These are phyloP conservation scores for Corythoichthys haematopterus DNA, from an alignment of 2,113 vertebrate genomes.

Conservation along the genomic window DNA sequence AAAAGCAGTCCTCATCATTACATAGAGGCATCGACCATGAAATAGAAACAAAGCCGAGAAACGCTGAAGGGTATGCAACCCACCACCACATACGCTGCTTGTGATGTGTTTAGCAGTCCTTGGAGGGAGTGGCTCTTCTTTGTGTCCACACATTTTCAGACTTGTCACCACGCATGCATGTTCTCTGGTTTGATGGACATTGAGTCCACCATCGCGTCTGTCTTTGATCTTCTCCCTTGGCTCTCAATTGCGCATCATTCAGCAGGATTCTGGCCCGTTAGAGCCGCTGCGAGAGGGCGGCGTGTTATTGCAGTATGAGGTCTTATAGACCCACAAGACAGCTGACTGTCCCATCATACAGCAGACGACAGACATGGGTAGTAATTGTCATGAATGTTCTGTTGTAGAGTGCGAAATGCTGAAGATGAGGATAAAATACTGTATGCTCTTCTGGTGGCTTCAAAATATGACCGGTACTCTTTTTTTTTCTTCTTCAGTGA, in stretches of 20 bases:
- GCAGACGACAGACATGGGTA: conserved; percentile 27
- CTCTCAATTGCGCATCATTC: conserved; percentile 66
- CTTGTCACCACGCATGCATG: conserved; percentile 51
- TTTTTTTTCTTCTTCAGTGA: conserved; percentile 35
- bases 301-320: conserved; percentile 44
- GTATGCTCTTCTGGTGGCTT: background rate
- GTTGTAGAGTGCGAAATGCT: conserved; percentile 7
- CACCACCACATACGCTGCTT: conserved; percentile 43
- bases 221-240: conserved; percentile 59
- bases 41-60: conserved; percentile 50
- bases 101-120: conserved; percentile 36
- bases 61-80: conserved; percentile 33
- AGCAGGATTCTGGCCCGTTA: conserved; percentile 39
- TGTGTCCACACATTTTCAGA: conserved; percentile 37
- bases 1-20: conserved; percentile 45
- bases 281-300: conserved; percentile 41
- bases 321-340: conserved; percentile 45
- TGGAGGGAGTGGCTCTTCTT: background rate
- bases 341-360: conserved; percentile 36
- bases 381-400: conserved; percentile 22
- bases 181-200: conserved; percentile 58
- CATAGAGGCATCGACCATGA: conserved; percentile 48
- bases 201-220: conserved; percentile 43
- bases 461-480: conserved; percentile 9
- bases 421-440: background rate